Evolutionary conservation across 2,113 vertebrate genomes (phyloP).

Genomic region (Verasper variegatus): DNA sequence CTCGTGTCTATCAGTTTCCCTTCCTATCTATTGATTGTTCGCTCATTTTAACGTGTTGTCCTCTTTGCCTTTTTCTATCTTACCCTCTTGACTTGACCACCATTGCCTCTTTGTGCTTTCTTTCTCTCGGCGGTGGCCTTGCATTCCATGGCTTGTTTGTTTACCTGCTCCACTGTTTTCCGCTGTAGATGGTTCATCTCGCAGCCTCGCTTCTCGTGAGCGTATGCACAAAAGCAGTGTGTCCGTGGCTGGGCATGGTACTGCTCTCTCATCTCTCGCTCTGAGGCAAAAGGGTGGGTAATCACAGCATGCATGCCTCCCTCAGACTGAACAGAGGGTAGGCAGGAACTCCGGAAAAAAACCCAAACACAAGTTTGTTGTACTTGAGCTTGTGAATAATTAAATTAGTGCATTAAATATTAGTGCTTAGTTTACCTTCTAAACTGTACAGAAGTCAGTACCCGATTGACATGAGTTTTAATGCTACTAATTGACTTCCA

Average conservation of each 20-base stretch:
- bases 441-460: neutral
- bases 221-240: constrained; percentile 94
- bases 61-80: constrained; percentile 27
- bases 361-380: neutral
- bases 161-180: constrained; percentile 95
- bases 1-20: constrained; percentile 13
- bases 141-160: constrained; percentile 88
- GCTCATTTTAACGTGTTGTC: constrained; percentile 20
- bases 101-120: constrained; percentile 49
- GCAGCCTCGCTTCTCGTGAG: constrained; percentile 97
- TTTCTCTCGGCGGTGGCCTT: constrained; percentile 79
- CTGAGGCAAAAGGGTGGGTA: constrained; percentile 98
- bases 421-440: neutral
- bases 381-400: neutral
- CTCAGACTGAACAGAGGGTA: constrained; percentile 64
- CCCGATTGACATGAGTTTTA: constrained; percentile 7
- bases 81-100: constrained; percentile 12
- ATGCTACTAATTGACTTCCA: neutral
- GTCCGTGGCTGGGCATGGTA: constrained; percentile 88
- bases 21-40: constrained; percentile 14
- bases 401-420: neutral
- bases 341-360: constrained; percentile 25
- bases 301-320: constrained; percentile 80
- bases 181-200: constrained; percentile 94
- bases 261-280: constrained; percentile 95